phyloP scores from a whole-genome alignment of 1,140 invertebrate species.

The Vanessa tameamea region DNA sequence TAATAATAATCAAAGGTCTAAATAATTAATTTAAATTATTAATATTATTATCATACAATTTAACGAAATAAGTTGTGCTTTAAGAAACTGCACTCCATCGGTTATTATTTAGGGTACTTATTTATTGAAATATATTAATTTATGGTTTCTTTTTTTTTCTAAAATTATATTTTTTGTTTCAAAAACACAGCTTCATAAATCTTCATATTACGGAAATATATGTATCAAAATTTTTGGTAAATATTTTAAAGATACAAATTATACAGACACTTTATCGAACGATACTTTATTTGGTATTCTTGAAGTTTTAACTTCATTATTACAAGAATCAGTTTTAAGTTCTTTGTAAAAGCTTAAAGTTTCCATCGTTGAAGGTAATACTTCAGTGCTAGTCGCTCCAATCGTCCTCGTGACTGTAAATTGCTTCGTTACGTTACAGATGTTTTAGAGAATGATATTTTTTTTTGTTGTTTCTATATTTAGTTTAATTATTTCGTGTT shows the following conservation, averaged over 20 bases:
- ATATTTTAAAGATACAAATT: no score
- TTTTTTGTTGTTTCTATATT: background rate
- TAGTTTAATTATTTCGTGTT: background rate
- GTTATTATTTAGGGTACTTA: constrained; percentile 4
- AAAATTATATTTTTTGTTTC: background rate
- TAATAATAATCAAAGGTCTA: no score
- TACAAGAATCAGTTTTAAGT: background rate
- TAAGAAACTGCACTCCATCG: background rate
- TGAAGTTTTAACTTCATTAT: background rate
- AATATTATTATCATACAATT: no score
- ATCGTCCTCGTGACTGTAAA: constrained; percentile 21
- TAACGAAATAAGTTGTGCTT: no score
- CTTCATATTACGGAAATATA: background rate
- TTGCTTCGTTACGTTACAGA: background rate
- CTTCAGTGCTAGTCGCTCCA: constrained; percentile 5
- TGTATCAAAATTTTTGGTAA: no score
- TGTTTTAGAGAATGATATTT: background rate
- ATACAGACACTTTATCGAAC: background rate
- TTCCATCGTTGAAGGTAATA: background rate
- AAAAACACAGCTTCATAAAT: background rate
- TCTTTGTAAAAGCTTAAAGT: background rate
- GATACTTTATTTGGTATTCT: background rate
- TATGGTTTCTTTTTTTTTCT: background rate
- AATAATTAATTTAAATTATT: no score
- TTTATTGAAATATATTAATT: constrained; percentile 4